Conservation (phyloP, 2,797 vertebrate species). For the Platyrinchus mystaceus region DNA sequence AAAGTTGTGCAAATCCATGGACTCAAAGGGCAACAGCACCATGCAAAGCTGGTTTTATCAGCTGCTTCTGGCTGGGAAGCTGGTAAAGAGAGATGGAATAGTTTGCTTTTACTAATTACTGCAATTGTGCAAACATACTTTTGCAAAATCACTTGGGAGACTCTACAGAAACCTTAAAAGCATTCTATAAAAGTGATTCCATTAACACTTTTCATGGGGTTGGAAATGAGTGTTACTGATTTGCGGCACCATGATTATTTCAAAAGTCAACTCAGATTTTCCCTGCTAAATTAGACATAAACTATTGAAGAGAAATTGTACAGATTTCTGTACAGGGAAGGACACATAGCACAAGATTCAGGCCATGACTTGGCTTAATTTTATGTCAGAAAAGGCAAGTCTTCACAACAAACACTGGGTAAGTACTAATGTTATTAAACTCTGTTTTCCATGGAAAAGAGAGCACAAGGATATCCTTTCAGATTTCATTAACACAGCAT, state of each 20-base stretch:
- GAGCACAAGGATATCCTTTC: background rate
- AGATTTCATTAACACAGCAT: background rate
- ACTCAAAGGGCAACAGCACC: background rate
- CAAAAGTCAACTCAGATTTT: background rate
- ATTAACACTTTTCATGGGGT: background rate
- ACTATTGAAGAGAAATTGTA: too few relatives aligned
- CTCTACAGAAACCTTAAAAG: background rate
- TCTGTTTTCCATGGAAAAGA: background rate
- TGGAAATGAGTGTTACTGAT: background rate
- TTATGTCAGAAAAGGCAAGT: background rate
- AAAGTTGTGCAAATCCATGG: rapidly evolving
- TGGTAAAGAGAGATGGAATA: background rate
- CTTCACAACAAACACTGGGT: background rate
- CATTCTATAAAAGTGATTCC: background rate
- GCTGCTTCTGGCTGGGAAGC: background rate
- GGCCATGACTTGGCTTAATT: background rate
- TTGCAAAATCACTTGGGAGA: background rate
- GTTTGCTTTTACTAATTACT: background rate
- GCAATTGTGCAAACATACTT: background rate
- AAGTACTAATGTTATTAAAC: background rate
- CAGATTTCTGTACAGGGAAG: background rate
- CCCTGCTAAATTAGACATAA: background rate
- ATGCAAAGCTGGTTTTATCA: background rate
- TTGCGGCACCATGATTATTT: background rate
- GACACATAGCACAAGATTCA: background rate